Base-by-base conservation (phyloP, 2,888 invertebrate genomes). In the Brachyopa scutellaris region DNA sequence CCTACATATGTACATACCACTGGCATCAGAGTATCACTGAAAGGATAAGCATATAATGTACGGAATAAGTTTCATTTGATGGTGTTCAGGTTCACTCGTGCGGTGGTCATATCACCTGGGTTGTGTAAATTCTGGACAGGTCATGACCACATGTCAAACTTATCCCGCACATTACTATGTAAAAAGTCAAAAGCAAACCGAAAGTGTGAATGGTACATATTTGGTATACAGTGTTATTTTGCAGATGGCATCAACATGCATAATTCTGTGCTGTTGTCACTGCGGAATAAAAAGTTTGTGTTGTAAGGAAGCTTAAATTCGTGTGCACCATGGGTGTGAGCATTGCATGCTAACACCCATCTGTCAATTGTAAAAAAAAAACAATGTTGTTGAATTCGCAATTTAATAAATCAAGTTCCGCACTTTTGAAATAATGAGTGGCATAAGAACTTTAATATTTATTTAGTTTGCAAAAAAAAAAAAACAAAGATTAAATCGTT, bases 91-190 rank as follows among this genome's bases (percentile, higher is more conserved):
- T 49, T 47, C 29, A 38, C 15, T 51, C 40, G 51, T 53, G 61
- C 29, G 31, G 53, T 69, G 55, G 69, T 76, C 76, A 38, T 70
- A 66, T 76, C 69, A 76, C 70, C 70, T 66, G 57, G 64, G 64
- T 33, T 70, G 57, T 69, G 64, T 80, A 69, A 74, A 82, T 82
- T 82, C 66, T 53, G 69, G 76, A 66, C 59, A 62, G 76, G 70
- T 66, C 70, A 77, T 76, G 77, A 82, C 76, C 82, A 66, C 74
- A 70, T 77, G 64, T 82, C 82, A 82, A 70, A 82, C 36, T 66
- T 53, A 23, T 45, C 33, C 64, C 69, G 31, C 64, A 76, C 57
- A 62, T 61, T 69, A 57, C 61, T 36, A 51, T 64, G 69, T 38
- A 36, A 62, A 74, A 74, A 51, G 66, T 66, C 61, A 40, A 42